Base-by-base conservation (phyloP, 1,140 invertebrate species). In the Leptopilina boulardi region DNA sequence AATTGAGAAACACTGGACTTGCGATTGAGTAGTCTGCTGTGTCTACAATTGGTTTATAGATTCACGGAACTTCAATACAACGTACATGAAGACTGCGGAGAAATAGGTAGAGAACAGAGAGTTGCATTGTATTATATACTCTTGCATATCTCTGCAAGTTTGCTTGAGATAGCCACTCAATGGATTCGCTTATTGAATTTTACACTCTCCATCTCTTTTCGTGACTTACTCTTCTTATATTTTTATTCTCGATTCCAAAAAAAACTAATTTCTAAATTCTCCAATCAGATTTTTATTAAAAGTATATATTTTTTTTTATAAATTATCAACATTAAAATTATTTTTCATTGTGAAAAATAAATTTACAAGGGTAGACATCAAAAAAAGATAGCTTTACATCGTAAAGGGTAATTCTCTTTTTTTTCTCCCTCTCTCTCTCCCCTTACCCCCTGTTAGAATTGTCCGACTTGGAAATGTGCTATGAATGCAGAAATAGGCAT, bases 101-200 rank as follows among this genome's bases (percentile, higher is more conserved):
- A 51, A 77, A 76, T 70, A 75, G 70, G 26, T 73, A 71, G 73
- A 71, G 75, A 54, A 71, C 70, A 78, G 80, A 77, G 56, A 82
- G 77, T 76, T 74, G 79, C 77, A 78, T 80, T 78, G 79, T 80
- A 80, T n/a, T 66, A 74, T 79, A 80, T 41, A 66, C 66, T 38
- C 34, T 38, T 74, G 70, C 74, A 51, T 83, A 76, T 83, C 84
- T 82, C 81, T 85, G 80, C 82, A 86, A 87, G 83, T 88, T 87
- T 86, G 80, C 78, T 71, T 76, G 82, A 88, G 87, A 89, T 88
- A 88, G 87, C 84, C 76, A 74, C 74, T 87, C 85, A 89, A 89
- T 87, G 82, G 85, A 85, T 84, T 86, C 87, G 83, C 86, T 89
- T 88, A 89, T 88, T 87, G 86, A 87, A 87, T 88, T 87, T 84